phyloP scores from a whole-genome alignment of 2,888 invertebrate genomes.

The Heliconius sara region DNA sequence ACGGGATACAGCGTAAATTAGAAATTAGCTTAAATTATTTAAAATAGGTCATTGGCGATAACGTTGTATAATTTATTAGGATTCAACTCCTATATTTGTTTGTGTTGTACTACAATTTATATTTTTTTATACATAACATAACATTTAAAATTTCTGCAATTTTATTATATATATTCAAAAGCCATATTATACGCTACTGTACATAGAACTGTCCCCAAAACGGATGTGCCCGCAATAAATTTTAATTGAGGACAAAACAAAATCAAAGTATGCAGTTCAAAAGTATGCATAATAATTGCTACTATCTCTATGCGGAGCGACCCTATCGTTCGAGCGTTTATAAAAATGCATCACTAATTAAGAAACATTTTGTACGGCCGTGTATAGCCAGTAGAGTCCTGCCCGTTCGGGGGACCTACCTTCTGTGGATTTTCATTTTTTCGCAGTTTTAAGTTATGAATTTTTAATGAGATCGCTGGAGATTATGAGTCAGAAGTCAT shows the following conservation, averaged over 20 bases:
- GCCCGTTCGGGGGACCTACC: slow-evolving; percentile 54
- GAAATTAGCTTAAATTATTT: too few relatives aligned
- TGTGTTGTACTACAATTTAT: too few relatives aligned
- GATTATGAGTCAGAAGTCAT: slow-evolving; percentile 85
- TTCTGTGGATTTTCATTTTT: slow-evolving; percentile 75
- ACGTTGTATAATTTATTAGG: too few relatives aligned
- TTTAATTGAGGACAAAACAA: slow-evolving; percentile 42
- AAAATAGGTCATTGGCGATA: too few relatives aligned
- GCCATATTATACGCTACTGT: neutral
- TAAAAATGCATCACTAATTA: slow-evolving; percentile 48
- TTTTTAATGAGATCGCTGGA: slow-evolving; percentile 86
- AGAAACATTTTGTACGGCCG: slow-evolving; percentile 46
- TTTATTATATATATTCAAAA: neutral
- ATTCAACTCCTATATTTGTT: too few relatives aligned
- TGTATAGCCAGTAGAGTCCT: slow-evolving; percentile 36
- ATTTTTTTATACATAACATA: neutral
- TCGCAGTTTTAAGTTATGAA: slow-evolving; percentile 85
- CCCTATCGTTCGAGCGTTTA: slow-evolving; percentile 41
- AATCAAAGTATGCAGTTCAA: slow-evolving; percentile 39
- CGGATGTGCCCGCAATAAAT: slow-evolving; percentile 26
- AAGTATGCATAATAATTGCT: slow-evolving; percentile 42
- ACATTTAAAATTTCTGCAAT: neutral
- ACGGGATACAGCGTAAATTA: too few relatives aligned
- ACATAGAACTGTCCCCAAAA: slow-evolving; percentile 15
- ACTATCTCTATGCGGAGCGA: slow-evolving; percentile 35